Conservation (phyloP, 2,797 vertebrate species). For the Sphenopsis melanotis region DNA sequence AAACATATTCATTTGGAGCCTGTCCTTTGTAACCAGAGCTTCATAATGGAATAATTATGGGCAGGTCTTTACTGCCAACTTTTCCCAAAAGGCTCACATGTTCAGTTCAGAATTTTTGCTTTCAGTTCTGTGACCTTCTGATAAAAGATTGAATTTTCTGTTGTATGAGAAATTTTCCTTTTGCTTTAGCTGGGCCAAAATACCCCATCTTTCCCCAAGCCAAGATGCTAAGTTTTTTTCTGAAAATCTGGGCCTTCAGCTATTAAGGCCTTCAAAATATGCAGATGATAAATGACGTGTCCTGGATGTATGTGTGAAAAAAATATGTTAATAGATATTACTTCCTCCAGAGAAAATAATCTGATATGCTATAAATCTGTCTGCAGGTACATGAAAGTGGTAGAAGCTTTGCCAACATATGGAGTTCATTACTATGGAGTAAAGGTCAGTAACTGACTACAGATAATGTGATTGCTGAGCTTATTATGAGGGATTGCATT, state of each 20-base stretch:
- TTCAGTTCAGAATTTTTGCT: not conserved
- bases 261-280: not conserved
- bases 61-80: not conserved
- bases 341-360: slow-evolving; percentile 23
- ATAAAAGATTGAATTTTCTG: not conserved
- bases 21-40: not conserved
- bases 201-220: not conserved
- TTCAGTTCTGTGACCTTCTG: not conserved
- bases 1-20: not conserved
- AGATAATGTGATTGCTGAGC: slow-evolving; percentile 1
- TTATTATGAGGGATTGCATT: slow-evolving; percentile 15
- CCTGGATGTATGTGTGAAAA: not conserved
- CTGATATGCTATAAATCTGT: slow-evolving; percentile 52
- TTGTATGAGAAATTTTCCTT: not conserved
- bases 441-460: slow-evolving; percentile 84
- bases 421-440: slow-evolving; percentile 98
- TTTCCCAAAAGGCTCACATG: not conserved
- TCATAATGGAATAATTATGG: not conserved
- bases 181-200: not conserved
- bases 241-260: not conserved
- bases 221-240: not conserved
- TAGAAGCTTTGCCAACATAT: slow-evolving; percentile 93
- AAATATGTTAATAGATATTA: slow-evolving; percentile 16
- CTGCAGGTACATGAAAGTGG: slow-evolving; percentile 92
- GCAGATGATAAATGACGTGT: not conserved